These are phyloP conservation scores for Bursaphelenchus okinawaensis DNA, from an alignment of 2,888 invertebrate genomes.

Conservation along the genomic window DNA sequence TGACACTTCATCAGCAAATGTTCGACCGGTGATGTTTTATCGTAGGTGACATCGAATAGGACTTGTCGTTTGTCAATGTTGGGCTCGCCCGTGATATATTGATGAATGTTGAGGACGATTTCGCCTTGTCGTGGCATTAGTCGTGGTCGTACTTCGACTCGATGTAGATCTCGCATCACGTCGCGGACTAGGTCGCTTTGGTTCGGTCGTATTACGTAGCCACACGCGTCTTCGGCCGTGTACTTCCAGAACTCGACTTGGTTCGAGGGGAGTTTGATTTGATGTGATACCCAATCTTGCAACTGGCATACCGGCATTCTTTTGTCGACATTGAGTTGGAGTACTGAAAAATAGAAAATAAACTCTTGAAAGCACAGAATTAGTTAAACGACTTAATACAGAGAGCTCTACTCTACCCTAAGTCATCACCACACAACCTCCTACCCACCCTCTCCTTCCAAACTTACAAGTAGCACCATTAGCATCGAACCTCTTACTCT, in stretches of 20 bases:
- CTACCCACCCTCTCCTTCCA: background rate
- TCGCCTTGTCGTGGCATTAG: constrained; percentile 7
- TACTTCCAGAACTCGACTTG: background rate
- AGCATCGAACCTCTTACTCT: background rate
- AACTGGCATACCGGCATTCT: constrained; percentile 10
- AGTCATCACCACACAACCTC: too few species aligned
- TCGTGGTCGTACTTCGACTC: background rate
- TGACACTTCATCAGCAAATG: constrained; percentile 37
- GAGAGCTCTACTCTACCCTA: too few species aligned
- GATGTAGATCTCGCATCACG: background rate
- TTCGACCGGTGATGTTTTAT: constrained; percentile 22
- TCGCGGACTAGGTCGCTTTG: background rate
- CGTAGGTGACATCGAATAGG: constrained; percentile 39
- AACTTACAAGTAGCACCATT: background rate
- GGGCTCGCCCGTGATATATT: constrained; percentile 15
- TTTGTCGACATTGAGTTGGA: constrained; percentile 10
- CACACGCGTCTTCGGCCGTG: background rate
- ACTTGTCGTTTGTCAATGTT: constrained; percentile 30
- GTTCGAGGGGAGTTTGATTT: constrained; percentile 3
- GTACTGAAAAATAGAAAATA: constrained; percentile 10
- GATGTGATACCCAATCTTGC: constrained; percentile 20
- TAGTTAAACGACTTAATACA: too few species aligned
- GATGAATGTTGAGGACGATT: constrained; percentile 6
- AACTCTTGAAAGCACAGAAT: background rate
- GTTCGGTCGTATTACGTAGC: background rate